phyloP scores from a whole-genome alignment of 2,113 vertebrate genomes.

The Orthonyx spaldingii region DNA sequence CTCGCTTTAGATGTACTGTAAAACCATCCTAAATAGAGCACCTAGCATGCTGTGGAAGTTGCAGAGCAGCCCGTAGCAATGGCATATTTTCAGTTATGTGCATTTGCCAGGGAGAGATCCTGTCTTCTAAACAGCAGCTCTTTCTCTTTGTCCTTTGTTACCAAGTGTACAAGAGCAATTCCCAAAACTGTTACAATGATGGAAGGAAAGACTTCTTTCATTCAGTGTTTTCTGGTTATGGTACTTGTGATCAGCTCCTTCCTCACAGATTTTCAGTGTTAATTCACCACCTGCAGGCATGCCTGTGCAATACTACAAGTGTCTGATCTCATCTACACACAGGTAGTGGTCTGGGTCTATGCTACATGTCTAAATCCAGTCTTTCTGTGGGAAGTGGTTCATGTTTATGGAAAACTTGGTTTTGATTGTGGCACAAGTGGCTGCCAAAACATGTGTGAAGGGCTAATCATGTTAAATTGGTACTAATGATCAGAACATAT shows the following conservation, averaged over 20 bases:
- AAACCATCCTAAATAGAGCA: background rate
- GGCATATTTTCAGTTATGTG: background rate
- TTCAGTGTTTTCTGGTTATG: background rate
- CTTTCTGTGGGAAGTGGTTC: background rate
- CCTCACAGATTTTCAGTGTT: background rate
- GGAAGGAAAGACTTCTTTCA: background rate
- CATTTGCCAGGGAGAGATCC: background rate
- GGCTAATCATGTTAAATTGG: background rate
- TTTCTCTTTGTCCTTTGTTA: background rate
- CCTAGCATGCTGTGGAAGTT: background rate
- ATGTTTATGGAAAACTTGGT: background rate
- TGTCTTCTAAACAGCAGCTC: background rate
- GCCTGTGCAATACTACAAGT: background rate
- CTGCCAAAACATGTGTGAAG: background rate
- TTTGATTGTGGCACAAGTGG: background rate
- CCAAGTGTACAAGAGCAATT: background rate
- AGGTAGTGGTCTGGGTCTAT: background rate
- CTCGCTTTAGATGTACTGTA: background rate
- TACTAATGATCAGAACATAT: background rate
- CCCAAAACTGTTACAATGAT: background rate
- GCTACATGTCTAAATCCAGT: fast-evolving
- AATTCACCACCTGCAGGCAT: background rate
- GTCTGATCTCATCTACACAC: background rate
- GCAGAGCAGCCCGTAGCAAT: background rate
- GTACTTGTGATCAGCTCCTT: background rate